Conservation (phyloP, 2,113 vertebrate species). For the Planiliza haematocheilus region DNA sequence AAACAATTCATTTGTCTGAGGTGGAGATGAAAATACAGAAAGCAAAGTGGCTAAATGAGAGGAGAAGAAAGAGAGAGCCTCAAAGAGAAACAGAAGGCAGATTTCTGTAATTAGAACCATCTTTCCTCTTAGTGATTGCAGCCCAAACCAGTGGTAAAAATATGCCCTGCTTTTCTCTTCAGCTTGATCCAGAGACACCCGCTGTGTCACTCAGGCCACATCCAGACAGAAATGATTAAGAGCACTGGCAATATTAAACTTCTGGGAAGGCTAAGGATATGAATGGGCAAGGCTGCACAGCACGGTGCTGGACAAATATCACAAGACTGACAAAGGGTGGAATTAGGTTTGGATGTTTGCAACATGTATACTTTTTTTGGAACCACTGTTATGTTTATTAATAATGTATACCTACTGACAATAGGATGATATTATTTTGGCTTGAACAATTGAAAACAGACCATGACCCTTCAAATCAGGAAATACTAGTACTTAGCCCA, state of each 20-base stretch:
- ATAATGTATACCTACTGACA: background rate
- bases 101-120: slow-evolving; percentile 88
- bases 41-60: slow-evolving; percentile 12
- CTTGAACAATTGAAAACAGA: slow-evolving; percentile 4
- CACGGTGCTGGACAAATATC: slow-evolving; percentile 26
- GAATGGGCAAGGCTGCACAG: slow-evolving; percentile 55
- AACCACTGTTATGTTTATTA: slow-evolving; percentile 7
- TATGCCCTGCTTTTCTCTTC: slow-evolving; percentile 62
- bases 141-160: slow-evolving; percentile 81
- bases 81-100: slow-evolving; percentile 66
- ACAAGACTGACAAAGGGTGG: slow-evolving; percentile 24
- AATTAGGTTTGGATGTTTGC: slow-evolving; percentile 29
- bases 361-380: slow-evolving; percentile 16
- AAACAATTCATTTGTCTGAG: slow-evolving; percentile 8
- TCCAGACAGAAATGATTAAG: slow-evolving; percentile 84
- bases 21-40: slow-evolving; percentile 25
- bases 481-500: background rate
- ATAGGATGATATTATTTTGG: background rate
- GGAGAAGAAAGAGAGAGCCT: slow-evolving; percentile 23
- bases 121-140: slow-evolving; percentile 78
- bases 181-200: slow-evolving; percentile 83
- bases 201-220: slow-evolving; percentile 82
- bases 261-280: slow-evolving; percentile 71
- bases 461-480: background rate
- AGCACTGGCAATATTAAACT: slow-evolving; percentile 75